These are phyloP conservation scores for Phalloptychus januarius DNA, from an alignment of 2,797 vertebrate species.

Conservation along the genomic window DNA sequence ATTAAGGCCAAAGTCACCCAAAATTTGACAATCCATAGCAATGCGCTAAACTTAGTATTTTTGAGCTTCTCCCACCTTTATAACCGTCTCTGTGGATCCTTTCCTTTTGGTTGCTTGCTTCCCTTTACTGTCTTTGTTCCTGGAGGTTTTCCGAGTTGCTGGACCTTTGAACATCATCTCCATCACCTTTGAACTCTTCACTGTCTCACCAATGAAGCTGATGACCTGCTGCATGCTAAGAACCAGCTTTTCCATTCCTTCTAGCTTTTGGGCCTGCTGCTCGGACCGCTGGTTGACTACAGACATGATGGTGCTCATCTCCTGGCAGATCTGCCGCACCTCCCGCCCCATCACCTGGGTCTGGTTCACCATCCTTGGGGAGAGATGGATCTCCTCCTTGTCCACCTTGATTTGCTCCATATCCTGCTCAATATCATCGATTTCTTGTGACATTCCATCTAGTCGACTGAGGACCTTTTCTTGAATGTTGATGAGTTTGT, in stretches of 20 bases:
- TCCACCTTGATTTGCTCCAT: slow-evolving; percentile 83
- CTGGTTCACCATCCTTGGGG: slow-evolving; percentile 53
- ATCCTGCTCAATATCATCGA: slow-evolving; percentile 83
- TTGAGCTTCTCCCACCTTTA: slow-evolving; percentile 78
- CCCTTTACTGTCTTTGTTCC: slow-evolving; percentile 72
- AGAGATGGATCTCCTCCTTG: slow-evolving; percentile 77
- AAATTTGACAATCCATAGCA: neutral
- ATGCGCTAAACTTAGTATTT: neutral
- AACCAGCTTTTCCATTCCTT: slow-evolving; percentile 88
- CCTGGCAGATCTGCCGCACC: slow-evolving; percentile 83
- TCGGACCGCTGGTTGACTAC: slow-evolving; percentile 85
- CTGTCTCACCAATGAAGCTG: slow-evolving; percentile 84
- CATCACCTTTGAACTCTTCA: slow-evolving; percentile 83
- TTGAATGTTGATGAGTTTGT: slow-evolving; percentile 86
- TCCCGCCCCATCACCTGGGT: slow-evolving; percentile 71
- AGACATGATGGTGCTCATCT: slow-evolving; percentile 87
- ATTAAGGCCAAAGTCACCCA: neutral
- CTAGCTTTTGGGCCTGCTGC: slow-evolving; percentile 86
- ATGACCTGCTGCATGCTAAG: slow-evolving; percentile 87
- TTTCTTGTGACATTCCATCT: slow-evolving; percentile 86
- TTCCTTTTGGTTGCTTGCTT: slow-evolving; percentile 76
- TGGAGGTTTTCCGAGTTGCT: slow-evolving; percentile 66
- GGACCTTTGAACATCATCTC: slow-evolving; percentile 82
- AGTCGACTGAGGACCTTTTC: slow-evolving; percentile 86
- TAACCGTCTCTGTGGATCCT: slow-evolving; percentile 68